Evolutionary conservation across 2,888 invertebrate genomes (phyloP), one percentile per base, ranked within the genome.

Genomic region (Parnassius mnemosyne): DNA sequence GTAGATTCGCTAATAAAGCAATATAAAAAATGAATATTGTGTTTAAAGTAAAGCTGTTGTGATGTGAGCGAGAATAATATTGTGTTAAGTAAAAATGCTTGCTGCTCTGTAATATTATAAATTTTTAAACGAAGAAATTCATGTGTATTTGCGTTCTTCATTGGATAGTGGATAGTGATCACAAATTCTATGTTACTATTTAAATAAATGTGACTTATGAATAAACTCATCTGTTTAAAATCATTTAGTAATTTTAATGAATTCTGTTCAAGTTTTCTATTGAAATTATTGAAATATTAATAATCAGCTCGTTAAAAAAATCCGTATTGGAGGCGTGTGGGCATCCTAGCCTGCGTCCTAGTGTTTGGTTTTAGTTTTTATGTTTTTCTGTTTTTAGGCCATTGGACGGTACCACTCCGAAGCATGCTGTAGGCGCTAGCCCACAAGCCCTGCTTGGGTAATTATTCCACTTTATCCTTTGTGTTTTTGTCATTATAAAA

Each of bases 381-480:
- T 84, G 83, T 86, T 87, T 93, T 83, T 89, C 85, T 89, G 85
- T 89, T 94, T 94, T 89, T 93, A 94, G 94, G 93, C 93, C 93
- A 78, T 91, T 94, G 93, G 94, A 92, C 79, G 90, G 89, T 79
- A 87, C 89, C 71, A 86, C 91, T 64, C 90, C 91, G 89, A 92
- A 92, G 91, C 91, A 90, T 89, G 92, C 91, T 70, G 90, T 92
- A 89, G 90, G 88, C 76, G 90, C 88, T 89, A 91, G 85, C 78
- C 91, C 92, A 88, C 93, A 93, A 93, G 82, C 91, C 85, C 85
- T 89, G 84, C 93, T 94, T 87, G 93, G 94, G 94, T 94, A 94
- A 94, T 93, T 93, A 90, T 92, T 73, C 71, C 77, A 74, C 71
- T 62, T 66, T 63, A 50, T 63, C 62, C 51, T 43, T 43, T 57